Evolutionary conservation across 2,888 invertebrate species (phyloP).

Genomic region (Ceramica pisi): DNA sequence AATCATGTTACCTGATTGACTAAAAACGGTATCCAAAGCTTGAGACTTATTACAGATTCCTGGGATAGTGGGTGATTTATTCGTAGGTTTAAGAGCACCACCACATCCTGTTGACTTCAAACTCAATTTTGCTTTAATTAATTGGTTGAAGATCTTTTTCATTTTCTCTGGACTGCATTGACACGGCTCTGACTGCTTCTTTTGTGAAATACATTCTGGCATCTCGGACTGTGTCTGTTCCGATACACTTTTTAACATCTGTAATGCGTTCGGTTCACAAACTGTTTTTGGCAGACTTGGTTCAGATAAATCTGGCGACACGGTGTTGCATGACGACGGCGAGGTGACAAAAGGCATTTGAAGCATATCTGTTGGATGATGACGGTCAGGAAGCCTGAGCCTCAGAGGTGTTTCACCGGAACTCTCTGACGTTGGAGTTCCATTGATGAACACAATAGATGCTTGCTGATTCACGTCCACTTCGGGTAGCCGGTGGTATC

Average conservation of each 20-base stretch:
- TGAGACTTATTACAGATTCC: background rate
- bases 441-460: constrained; percentile 9
- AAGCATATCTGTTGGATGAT: background rate
- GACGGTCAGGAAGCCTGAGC: background rate
- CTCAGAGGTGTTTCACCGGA: constrained; percentile 15
- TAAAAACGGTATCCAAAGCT: background rate
- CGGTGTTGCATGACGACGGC: background rate
- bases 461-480: constrained; percentile 27
- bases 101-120: constrained; percentile 19
- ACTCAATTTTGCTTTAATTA: constrained; percentile 20
- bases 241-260: background rate
- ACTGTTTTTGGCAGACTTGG: background rate
- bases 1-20: constrained; percentile 5
- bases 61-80: background rate
- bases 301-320: background rate
- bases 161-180: constrained; percentile 44
- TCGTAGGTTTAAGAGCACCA: background rate
- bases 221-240: background rate
- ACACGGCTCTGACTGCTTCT: constrained; percentile 7
- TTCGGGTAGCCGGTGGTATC: background rate
- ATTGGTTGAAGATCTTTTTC: constrained; percentile 23
- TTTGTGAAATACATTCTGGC: background rate
- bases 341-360: background rate
- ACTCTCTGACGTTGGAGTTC: background rate
- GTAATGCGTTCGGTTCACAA: background rate